phyloP scores from a whole-genome alignment of 2,113 vertebrate species.

The Chaetops frenatus region DNA sequence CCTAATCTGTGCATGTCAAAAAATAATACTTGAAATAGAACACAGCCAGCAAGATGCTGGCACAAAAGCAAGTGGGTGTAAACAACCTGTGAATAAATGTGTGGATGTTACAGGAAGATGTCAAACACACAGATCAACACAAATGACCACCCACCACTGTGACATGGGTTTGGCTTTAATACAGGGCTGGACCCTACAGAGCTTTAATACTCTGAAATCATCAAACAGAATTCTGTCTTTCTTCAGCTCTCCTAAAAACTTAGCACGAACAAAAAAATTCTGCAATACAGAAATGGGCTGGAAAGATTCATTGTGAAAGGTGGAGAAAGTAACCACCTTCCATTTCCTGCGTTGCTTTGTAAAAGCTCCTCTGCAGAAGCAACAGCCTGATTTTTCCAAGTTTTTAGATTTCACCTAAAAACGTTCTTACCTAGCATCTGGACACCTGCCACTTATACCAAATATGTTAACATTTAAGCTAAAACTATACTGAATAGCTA shows the following conservation, averaged over 20 bases:
- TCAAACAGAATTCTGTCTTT: background rate
- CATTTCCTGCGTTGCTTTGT: background rate
- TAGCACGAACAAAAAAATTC: background rate
- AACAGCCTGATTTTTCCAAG: background rate
- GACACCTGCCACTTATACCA: background rate
- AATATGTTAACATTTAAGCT: background rate
- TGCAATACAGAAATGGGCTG: background rate
- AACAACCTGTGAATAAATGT: background rate
- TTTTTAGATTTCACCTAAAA: background rate
- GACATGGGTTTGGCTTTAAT: background rate
- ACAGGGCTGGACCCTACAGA: background rate
- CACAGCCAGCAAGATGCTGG: background rate
- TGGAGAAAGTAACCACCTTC: background rate
- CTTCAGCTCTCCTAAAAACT: background rate
- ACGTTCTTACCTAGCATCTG: accelerated
- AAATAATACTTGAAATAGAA: background rate
- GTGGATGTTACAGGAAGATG: background rate
- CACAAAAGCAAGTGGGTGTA: background rate
- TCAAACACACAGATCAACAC: background rate
- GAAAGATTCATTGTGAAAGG: background rate
- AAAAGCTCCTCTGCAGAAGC: background rate
- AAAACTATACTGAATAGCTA: background rate
- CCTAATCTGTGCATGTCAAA: background rate
- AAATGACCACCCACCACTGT: background rate
- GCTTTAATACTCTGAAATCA: background rate